Base-by-base conservation (phyloP, 2,888 invertebrate species). In the Sinhomidia bicolor region DNA sequence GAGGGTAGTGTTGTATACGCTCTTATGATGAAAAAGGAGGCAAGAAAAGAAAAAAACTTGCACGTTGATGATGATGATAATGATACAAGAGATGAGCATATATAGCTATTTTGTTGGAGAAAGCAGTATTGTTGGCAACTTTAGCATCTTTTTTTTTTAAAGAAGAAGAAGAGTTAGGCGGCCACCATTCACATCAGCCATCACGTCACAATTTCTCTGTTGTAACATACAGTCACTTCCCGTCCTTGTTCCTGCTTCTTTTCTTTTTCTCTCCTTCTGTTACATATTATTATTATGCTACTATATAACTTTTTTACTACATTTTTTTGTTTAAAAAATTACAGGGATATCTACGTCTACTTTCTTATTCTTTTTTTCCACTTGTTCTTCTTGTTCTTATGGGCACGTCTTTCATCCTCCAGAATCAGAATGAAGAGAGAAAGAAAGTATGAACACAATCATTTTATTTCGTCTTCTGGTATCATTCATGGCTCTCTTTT, bases 401-500 rank as follows among this genome's bases (percentile, higher is more conserved):
- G 54, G 9, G 20, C 10, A 36, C 41, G 41, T 81, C 36, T 36
- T 65, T 60, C 76, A 68, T 41, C 20, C 57, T 41, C 3, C 0
- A 41, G 26, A 76, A 85, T 60, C 51, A 54, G 76, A 76, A 76
- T 57, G 26, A 76, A 60, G 36, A 76, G 60, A 36, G 36, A 76
- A 80, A 36, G 36, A 36, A 76, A 62, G 54, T 79, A 51, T 26
- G 79, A 81, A 62, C 51, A 44, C 80, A 80, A 71, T 74, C 80
- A 86, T 86, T 86, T 76, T 76, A 71, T 80, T 86, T 80, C 60
- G 85, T 51, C 62, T 85, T 57, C 44, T 79, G 65, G 68, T 80
- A 85, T 85, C 85, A 85, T 79, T 79, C 79, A 79, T 85, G 26
- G 9, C 79, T 79, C 79, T 79, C 79, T 47, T 80, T 85, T 79